Evolutionary conservation across 2,113 vertebrate genomes (phyloP).

Genomic region (Enhydra lutris): DNA sequence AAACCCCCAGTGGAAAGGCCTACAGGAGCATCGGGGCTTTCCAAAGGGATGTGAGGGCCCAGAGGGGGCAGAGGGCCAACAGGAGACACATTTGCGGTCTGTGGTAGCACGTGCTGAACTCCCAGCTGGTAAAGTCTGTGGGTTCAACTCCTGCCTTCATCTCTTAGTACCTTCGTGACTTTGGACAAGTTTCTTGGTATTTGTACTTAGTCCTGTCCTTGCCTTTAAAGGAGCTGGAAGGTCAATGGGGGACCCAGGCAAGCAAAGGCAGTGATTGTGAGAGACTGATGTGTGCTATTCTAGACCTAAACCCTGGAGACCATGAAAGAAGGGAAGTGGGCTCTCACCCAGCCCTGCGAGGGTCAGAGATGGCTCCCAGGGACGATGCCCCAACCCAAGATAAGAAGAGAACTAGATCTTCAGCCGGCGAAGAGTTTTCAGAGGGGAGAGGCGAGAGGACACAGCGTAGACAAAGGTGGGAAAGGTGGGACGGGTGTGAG

Average conservation of each 20-base stretch:
- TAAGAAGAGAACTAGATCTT: not conserved
- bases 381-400: not conserved
- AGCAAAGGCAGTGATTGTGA: not conserved
- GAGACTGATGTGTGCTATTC: rapidly evolving
- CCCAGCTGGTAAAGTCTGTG: not conserved
- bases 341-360: rapidly evolving
- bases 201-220: no score
- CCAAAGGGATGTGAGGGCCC: rapidly evolving
- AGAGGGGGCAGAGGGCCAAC: rapidly evolving
- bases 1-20: not conserved
- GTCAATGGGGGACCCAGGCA: not conserved
- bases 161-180: not conserved
- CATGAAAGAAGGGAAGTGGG: rapidly evolving
- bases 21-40: not conserved
- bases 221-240: not conserved
- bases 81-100: rapidly evolving
- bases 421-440: not conserved
- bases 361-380: not conserved
- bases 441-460: not conserved
- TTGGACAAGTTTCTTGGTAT: not conserved
- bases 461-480: not conserved
- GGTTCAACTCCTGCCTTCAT: not conserved
- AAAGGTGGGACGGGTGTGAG: not conserved
- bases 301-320: no score
- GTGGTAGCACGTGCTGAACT: rapidly evolving